These are phyloP conservation scores for Cyanistes caeruleus DNA, from an alignment of 2,113 vertebrate species.

Conservation along the genomic window DNA sequence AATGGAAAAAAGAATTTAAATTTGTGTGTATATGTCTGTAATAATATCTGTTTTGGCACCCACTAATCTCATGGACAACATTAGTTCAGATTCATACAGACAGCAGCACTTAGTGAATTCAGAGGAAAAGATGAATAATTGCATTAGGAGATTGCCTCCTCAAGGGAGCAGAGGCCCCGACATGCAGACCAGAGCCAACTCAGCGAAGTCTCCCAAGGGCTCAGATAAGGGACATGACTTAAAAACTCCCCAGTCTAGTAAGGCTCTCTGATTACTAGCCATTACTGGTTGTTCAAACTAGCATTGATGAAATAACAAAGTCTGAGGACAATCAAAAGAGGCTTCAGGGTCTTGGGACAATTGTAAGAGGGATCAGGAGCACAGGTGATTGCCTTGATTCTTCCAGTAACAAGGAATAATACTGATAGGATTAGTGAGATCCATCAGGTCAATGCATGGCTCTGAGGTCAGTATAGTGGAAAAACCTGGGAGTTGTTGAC, in stretches of 20 bases:
- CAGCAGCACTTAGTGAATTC: neutral
- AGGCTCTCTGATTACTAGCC: neutral
- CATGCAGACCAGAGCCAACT: neutral
- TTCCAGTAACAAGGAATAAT: neutral
- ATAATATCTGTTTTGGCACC: neutral
- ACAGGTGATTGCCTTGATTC: neutral
- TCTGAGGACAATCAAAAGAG: neutral
- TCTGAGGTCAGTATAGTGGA: neutral
- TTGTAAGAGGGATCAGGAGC: neutral
- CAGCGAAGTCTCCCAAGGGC: neutral
- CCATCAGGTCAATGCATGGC: too few relatives aligned
- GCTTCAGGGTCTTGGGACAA: neutral
- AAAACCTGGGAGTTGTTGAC: neutral
- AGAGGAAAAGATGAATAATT: neutral
- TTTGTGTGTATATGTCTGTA: neutral
- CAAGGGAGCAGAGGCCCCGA: fast-evolving
- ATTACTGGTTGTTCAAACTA: neutral
- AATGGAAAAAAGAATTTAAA: neutral
- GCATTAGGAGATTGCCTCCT: neutral
- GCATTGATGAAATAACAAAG: neutral
- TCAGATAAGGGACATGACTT: neutral
- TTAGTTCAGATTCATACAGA: neutral
- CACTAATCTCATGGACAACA: neutral
- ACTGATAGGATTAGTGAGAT: neutral
- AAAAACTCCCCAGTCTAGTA: neutral